These are phyloP conservation scores for Sarcoramphus papa DNA, from an alignment of 2,797 vertebrate species.

Conservation along the genomic window DNA sequence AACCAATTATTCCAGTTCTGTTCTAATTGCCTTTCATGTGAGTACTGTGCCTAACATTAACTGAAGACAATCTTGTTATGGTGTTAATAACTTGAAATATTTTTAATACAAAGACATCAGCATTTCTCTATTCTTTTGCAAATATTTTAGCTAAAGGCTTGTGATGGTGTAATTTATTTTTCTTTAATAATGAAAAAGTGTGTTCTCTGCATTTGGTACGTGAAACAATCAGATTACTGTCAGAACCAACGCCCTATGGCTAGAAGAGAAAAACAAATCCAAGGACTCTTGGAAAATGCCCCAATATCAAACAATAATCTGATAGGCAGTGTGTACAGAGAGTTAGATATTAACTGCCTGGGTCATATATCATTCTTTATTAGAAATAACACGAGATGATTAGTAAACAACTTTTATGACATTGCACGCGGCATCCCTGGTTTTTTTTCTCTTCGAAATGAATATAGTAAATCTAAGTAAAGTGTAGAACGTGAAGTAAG, in stretches of 20 bases:
- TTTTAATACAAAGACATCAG: background rate
- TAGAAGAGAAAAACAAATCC: background rate
- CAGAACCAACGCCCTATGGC: conserved; percentile 69
- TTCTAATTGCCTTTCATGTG: background rate
- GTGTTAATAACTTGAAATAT: background rate
- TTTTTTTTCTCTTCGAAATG: background rate
- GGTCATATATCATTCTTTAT: background rate
- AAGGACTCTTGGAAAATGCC: background rate
- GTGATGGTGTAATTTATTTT: background rate
- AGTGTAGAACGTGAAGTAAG: background rate
- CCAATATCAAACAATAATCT: background rate
- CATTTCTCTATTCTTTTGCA: background rate
- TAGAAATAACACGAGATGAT: background rate
- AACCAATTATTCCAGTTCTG: background rate
- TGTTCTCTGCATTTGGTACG: background rate
- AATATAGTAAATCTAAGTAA: background rate
- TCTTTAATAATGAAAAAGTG: background rate
- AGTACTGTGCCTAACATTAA: background rate
- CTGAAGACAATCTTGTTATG: background rate
- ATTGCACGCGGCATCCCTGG: background rate
- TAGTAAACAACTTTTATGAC: background rate
- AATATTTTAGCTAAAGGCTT: background rate
- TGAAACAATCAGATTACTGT: conserved; percentile 39
- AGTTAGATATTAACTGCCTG: background rate
- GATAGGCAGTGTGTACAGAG: background rate